Base-by-base conservation (phyloP, 2,888 invertebrate species). In the Polydrusus tereticollis region DNA sequence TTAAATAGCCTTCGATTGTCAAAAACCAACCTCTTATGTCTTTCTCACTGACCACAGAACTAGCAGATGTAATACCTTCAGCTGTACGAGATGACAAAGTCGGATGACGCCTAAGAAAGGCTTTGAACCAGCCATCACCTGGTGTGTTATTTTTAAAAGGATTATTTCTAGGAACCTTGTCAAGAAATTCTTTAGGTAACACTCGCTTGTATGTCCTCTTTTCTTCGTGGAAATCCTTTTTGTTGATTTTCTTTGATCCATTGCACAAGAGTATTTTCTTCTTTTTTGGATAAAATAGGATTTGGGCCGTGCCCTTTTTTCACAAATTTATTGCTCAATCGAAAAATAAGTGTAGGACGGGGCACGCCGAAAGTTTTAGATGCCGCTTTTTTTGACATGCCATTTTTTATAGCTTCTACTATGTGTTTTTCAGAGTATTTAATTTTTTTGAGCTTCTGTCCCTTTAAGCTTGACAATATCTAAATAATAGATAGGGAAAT, bases 1-100 rank as follows among this genome's bases (percentile, higher is more conserved):
- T n/a, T n/a, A 78, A 47, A 78, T 58, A 45, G 78, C 57, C 7
- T 58, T 58, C 58, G 76, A 76, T 38, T 78, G 73, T 14, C 72
- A 21, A 16, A 78, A 67, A 8, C 71, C 50, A 1, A 72, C 70
- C 10, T 33, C 1, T n/a, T 33, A 45, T 47, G 6, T 16, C 38
- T 47, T 72, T 68, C 50, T 47, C 47, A 68, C 12, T 41, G 38
- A 57, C 20, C 41, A 69, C 60, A 57, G 33, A 33, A 10, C 8
- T 10, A 33, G 33, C 33, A 33, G n/a, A 33, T 10, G 10, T 7
- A 33, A 7, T 10, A 7, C 33, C 33, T 10, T 33, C 33, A 10
- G 33, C 7, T 10, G 7, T 33, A 10, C 33, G 33, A 10, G 33
- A 10, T 33, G n/a, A n/a, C n/a, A n/a, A n/a, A n/a, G 33, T 33